Evolutionary conservation across 2,888 invertebrate genomes (phyloP), one percentile per base, ranked within the genome.

Genomic region (Tridacna crocea): DNA sequence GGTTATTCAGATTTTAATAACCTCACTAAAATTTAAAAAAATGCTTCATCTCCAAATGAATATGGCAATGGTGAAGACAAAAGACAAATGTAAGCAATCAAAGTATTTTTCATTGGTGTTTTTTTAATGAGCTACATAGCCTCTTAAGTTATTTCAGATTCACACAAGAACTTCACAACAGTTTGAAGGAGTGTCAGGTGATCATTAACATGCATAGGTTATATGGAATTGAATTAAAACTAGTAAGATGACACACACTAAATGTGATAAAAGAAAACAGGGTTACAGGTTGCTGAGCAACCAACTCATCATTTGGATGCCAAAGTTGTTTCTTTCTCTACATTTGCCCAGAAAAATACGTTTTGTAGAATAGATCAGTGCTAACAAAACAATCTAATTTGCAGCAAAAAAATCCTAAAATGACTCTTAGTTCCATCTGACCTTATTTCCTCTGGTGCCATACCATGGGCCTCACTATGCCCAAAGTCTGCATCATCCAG

Each of bases 401-500:
- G 8, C 36, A 36, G 3, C 36, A 36, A 36, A 36, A 36, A 36
- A 36, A 36, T 36, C 36, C 8, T 4, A 36, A 4, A 36, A 2
- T 4, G 36, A 36, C 36, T 36, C 8, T 36, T 36, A 36, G 2
- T 36, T 36, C 36, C 8, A 8, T 36, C 81, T 60, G 72, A 89
- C 89, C 83, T 88, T 4, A 88, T 78, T 60, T 86, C 85, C 15
- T 84, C 83, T 19, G 82, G 79, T 11, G 65, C 24, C 63, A 76
- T 55, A 72, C 78, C 75, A 17, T 77, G 68, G 13, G 83, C 27
- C 17, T 79, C 76, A 47, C 80, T 79, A 82, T 91, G 91, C 0
- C 89, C 90, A 13, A 91, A 90, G 0, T 83, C 65, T 11, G 88
- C 89, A 36, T 88, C 75, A n/a, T 87, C 80, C 60, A 92, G 75